Conservation (phyloP, 1,140 invertebrate species). For the Drosophila baimaii region DNA sequence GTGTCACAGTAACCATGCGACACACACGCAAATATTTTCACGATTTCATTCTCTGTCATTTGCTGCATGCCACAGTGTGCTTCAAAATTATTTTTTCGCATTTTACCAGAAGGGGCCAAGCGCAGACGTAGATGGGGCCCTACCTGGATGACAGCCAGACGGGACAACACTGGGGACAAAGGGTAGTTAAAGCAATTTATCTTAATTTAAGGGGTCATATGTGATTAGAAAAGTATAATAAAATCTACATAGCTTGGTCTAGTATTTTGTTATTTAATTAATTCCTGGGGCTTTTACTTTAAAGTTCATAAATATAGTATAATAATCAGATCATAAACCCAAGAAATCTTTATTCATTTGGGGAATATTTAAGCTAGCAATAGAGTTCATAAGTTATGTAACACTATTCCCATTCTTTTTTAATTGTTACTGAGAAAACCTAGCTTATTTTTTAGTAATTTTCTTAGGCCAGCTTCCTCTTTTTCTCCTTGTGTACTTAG, state of each 20-base stretch:
- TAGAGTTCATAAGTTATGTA: neutral
- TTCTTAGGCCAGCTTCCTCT: neutral
- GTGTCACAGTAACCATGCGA: slow-evolving; percentile 83
- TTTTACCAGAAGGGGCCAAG: slow-evolving; percentile 38
- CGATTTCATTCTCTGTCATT: slow-evolving; percentile 84
- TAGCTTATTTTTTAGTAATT: neutral
- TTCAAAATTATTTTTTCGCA: slow-evolving; percentile 80
- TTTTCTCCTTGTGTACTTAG: slow-evolving; percentile 35
- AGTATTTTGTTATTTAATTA: neutral
- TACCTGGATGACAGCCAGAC: slow-evolving; percentile 50
- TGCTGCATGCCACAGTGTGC: slow-evolving; percentile 83
- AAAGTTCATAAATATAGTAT: too few relatives aligned
- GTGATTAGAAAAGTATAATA: neutral
- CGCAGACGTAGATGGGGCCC: slow-evolving; percentile 37
- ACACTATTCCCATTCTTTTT: neutral
- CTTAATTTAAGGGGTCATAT: neutral
- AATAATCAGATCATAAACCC: too few relatives aligned
- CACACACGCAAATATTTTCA: slow-evolving; percentile 84
- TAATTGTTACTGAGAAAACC: neutral
- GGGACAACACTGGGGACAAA: slow-evolving; percentile 28
- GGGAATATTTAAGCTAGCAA: neutral
- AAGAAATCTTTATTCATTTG: neutral
- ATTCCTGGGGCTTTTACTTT: too few relatives aligned
- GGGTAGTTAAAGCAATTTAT: neutral
- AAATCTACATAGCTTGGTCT: neutral